A percentile compares a stretch with the other conserved stretches of the same genome.
phyloP scores from a whole-genome alignment of 2,888 invertebrate genomes.

The Acanthosoma haemorrhoidale region DNA sequence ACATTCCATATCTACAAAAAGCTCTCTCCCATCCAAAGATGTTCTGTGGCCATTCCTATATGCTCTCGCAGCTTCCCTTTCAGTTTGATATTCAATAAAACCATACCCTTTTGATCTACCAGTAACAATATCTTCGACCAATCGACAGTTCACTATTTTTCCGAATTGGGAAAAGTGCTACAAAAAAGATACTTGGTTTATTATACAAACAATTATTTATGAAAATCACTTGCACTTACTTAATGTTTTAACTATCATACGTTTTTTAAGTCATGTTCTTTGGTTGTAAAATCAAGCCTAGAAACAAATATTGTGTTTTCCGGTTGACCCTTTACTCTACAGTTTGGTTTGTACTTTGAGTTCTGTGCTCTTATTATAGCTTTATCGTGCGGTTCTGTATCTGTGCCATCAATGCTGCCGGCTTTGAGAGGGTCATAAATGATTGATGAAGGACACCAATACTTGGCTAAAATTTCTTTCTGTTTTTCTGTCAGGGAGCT shows the following conservation, averaged over 20 bases:
- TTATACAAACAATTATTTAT: background rate
- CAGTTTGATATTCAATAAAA: slow-evolving; percentile 72
- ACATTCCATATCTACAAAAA: slow-evolving; percentile 73
- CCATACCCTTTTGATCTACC: slow-evolving; percentile 77
- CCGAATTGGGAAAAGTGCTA: slow-evolving; percentile 58
- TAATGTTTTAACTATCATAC: slow-evolving; percentile 41
- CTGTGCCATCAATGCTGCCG: slow-evolving; percentile 84
- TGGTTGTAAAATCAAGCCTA: slow-evolving; percentile 61
- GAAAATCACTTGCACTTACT: background rate
- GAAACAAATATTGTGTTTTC: slow-evolving; percentile 69
- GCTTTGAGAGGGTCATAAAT: slow-evolving; percentile 73
- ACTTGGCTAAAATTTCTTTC: slow-evolving; percentile 39
- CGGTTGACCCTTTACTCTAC: slow-evolving; percentile 62
- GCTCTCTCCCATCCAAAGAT: slow-evolving; percentile 60
- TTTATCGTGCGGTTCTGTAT: slow-evolving; percentile 73
- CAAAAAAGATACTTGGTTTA: too few relatives aligned
- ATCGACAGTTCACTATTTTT: slow-evolving; percentile 55
- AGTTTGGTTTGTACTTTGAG: slow-evolving; percentile 61
- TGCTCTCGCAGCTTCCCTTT: slow-evolving; percentile 58
- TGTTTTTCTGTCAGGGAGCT: background rate
- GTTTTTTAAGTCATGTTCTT: slow-evolving; percentile 54
- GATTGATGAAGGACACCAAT: slow-evolving; percentile 55
- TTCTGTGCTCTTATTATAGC: slow-evolving; percentile 66
- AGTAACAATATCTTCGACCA: slow-evolving; percentile 76
- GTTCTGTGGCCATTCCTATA: slow-evolving; percentile 49